Base-by-base conservation (phyloP, 2,113 vertebrate genomes). In the Lampris megalopsis region DNA sequence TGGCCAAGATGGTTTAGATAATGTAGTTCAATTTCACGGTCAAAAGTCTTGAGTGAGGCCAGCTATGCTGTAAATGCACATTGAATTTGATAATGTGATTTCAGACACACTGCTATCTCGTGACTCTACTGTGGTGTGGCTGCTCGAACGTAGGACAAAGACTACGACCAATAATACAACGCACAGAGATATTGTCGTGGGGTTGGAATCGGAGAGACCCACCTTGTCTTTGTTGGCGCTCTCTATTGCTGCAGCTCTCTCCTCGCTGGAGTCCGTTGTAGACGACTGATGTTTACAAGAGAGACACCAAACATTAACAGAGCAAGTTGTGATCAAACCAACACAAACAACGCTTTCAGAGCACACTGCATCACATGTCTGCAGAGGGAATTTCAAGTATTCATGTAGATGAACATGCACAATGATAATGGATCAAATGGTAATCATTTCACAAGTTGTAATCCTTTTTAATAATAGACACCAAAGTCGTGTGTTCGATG, bases 201-300 rank as follows among this genome's bases (percentile, higher is more conserved):
- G 6, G 56, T 37, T 54, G 38, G 40, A 65, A 60, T 6, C 57
- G 58, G 35, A 74, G 75, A 68, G 62, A 91, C 93, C 62, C 58
- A 94, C 93, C 94, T 94, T 93, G 80, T 89, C 90, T 84, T 86
- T 90, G 81, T 4, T 71, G 77, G 85, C 70, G 41, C 57, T 86
- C 0, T 77, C 68, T 52, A 56, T n/a, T 3, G 84, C 68, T 0
- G 83, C 73, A 3, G 79, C 76, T 64, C 85, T 86, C 48, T 92
- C 93, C 75, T 94, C 92, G 0, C 45, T 24, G 61, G 88, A 69
- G 60, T 93, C 91, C 2, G 89, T 68, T 53, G 89, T 63, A n/a
- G 82, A 77, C 7, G 92, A 74, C 91, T 93, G 92, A 71, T 59
- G 68, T 66, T 70, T 49, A 66, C 4, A 56, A 85, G 77, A 86